Evolutionary conservation across 2,888 invertebrate genomes (phyloP).

Genomic region (Yponomeuta sedellus): DNA sequence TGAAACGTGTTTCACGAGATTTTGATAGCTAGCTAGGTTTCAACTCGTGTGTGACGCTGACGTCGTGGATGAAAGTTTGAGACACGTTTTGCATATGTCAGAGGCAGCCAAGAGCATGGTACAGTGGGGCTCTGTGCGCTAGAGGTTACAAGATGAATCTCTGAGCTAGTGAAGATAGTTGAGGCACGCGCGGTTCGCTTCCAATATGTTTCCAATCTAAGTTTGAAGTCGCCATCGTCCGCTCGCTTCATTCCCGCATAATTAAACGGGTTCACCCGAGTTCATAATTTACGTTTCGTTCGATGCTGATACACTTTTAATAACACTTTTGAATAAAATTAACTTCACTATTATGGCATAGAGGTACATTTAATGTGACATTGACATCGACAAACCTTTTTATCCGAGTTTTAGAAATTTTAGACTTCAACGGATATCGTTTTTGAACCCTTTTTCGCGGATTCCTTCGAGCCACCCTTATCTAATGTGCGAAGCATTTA

Average conservation of each 20-base stretch:
- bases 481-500: conserved; percentile 68
- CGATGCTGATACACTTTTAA: not conserved
- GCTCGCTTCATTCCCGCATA: conserved; percentile 58
- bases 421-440: not conserved
- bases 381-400: not conserved
- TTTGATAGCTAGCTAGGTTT: not conserved
- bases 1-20: not conserved
- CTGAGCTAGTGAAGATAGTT: conserved; percentile 32
- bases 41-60: not conserved
- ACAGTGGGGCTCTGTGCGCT: not conserved
- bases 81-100: not conserved
- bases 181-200: conserved; percentile 43
- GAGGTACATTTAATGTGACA: not conserved
- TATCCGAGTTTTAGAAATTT: not conserved
- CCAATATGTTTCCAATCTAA: conserved; percentile 58
- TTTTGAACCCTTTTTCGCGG: conserved; percentile 32
- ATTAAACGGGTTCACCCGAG: conserved; percentile 54
- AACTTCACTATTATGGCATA: not conserved
- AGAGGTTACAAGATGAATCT: conserved; percentile 9
- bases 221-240: conserved; percentile 59
- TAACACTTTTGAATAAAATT: not conserved
- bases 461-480: conserved; percentile 56
- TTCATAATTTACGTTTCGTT: conserved; percentile 42
- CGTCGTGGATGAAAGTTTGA: not conserved
- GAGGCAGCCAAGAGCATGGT: not conserved